Conservation (phyloP, 2,113 vertebrate species). For the Varanus salvator region DNA sequence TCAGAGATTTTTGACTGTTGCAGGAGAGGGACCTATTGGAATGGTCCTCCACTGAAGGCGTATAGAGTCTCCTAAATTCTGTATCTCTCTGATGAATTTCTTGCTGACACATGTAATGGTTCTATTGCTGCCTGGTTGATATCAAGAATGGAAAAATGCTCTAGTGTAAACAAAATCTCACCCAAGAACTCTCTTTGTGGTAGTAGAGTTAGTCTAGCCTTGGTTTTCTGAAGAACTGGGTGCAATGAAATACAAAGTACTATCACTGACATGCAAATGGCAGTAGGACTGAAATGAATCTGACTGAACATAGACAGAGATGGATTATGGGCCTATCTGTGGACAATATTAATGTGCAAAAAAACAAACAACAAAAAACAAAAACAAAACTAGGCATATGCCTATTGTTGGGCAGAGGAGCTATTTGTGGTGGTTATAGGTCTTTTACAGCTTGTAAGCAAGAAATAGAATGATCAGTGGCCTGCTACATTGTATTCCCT, state of each 20-base stretch:
- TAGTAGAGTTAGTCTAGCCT: neutral
- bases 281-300: neutral
- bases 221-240: conserved; percentile 4
- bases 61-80: neutral
- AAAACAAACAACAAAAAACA: no score
- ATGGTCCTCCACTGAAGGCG: neutral
- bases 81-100: conserved; percentile 11
- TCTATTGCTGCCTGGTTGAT: neutral
- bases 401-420: neutral
- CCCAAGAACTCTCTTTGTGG: neutral
- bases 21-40: neutral
- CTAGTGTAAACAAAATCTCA: neutral
- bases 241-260: neutral
- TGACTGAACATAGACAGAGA: neutral
- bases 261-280: neutral
- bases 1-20: neutral
- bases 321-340: neutral
- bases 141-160: neutral
- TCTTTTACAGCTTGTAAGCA: neutral
- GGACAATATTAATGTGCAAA: neutral
- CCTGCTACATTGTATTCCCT: neutral
- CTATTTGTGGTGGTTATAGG: neutral
- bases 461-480: neutral
- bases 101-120: neutral
- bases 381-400: neutral